Base-by-base conservation (phyloP, 2,888 invertebrate species). In the Metopia argyrocephala region DNA sequence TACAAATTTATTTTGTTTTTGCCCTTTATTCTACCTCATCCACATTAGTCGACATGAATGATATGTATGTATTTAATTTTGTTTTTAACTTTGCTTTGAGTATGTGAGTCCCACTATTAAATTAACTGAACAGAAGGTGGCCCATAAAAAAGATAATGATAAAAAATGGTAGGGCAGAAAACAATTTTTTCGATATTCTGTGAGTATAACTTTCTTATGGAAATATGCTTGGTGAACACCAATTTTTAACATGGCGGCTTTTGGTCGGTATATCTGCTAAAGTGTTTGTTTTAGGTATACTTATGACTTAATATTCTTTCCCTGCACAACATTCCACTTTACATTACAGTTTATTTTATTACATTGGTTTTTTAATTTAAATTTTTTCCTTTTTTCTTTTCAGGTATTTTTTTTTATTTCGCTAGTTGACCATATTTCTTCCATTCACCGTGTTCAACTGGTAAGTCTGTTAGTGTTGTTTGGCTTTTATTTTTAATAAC, bases 201-300 rank as follows among this genome's bases (percentile, higher is more conserved):
- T 68, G 65, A 85, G 85, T 83, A 85, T 87, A 88, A 87, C 88
- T 88, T 88, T 86, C 87, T 88, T 87, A 88, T 82, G 84, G 84
- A 86, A 88, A 85, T 87, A 86, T 85, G 74, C 81, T 38, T 50
- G 66, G 80, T 70, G 83, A 68, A 78, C 76, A 79, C 81, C 78
- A 80, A 38, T 38, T 76, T 81, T 82, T 64, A 75, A 79, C 76
- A 79, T 81, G 81, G 70, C 78, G 82, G 79, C 84, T 78, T 83
- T 75, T 52, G 78, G 78, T 73, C 64, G 73, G 69, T 70, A 68
- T 31, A 78, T 78, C 79, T 74, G 59, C 45, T 65, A 75, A 64
- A 62, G 65, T 54, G 46, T 65, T 38, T 50, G 7, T 9, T 27
- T 5, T 38, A 18, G 65, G 27, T 45, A 4, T 78, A n/a, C 7